phyloP scores from a whole-genome alignment of 2,888 invertebrate species.

The Apantesis nais region DNA sequence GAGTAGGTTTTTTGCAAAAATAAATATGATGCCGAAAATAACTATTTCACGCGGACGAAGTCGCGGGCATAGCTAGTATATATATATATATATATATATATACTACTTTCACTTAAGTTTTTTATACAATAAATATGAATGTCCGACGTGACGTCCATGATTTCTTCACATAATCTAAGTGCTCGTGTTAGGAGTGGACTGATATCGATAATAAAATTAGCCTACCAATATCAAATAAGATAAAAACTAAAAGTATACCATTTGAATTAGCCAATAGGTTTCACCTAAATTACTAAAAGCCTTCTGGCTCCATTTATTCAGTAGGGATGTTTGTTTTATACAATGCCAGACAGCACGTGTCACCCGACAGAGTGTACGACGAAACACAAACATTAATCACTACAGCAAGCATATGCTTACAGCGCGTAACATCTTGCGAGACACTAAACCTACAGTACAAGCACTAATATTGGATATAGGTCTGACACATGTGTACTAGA shows the following conservation, averaged over 20 bases:
- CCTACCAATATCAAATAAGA: neutral
- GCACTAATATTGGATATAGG: neutral
- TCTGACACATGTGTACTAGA: neutral
- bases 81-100: too few relatives aligned
- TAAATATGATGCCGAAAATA: too few relatives aligned
- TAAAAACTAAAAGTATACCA: neutral
- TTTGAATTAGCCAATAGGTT: neutral
- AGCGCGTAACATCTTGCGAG: constrained; percentile 12
- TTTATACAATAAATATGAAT: too few relatives aligned
- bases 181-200: neutral
- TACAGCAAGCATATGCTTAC: constrained; percentile 30
- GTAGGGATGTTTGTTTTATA: neutral
- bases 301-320: neutral
- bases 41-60: too few relatives aligned
- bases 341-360: constrained; percentile 18
- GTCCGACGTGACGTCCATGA: too few relatives aligned
- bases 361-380: constrained; percentile 24
- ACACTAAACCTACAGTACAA: constrained; percentile 7
- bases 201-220: neutral
- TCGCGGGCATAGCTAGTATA: too few relatives aligned
- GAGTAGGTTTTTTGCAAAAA: too few relatives aligned
- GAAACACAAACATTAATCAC: constrained; percentile 42
- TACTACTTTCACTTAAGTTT: too few relatives aligned
- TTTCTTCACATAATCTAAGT: neutral
- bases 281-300: neutral